These are phyloP conservation scores for Nixonia krombeini DNA, from an alignment of 1,140 invertebrate genomes.

Conservation along the genomic window DNA sequence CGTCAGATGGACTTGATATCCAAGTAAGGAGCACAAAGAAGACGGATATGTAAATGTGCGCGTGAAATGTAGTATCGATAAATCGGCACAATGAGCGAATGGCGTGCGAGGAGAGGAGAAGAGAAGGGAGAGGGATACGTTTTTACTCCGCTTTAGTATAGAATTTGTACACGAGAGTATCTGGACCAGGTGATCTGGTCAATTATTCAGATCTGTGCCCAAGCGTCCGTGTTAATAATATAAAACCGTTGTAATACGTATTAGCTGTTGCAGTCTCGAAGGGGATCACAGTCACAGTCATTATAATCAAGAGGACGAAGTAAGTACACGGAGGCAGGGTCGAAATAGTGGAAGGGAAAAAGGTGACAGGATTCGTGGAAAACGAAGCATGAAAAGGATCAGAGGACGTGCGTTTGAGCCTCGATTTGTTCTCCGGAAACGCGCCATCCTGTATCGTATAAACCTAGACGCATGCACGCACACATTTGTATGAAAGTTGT, in stretches of 20 bases:
- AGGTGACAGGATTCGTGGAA: conserved; percentile 44
- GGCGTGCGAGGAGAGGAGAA: no score
- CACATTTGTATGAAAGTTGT: not conserved
- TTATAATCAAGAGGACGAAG: conserved; percentile 17
- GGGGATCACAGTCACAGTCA: conserved; percentile 32
- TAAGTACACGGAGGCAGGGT: conserved; percentile 1
- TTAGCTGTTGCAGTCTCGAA: conserved; percentile 37
- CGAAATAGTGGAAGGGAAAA: conserved; percentile 23
- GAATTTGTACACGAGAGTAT: no score
- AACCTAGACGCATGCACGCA: conserved; percentile 3
- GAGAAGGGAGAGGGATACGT: no score
- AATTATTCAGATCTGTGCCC: conserved; percentile 61
- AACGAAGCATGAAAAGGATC: conserved; percentile 54
- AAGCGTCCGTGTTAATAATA: conserved; percentile 59
- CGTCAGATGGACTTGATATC: no score
- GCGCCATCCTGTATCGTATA: conserved; percentile 8
- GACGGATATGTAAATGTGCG: no score
- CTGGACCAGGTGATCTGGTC: conserved; percentile 46
- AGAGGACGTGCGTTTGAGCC: not conserved
- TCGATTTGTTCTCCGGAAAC: conserved; percentile 7
- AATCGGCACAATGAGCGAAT: no score
- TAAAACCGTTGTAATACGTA: conserved; percentile 67
- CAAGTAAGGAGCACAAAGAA: no score
- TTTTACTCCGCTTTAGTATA: no score
- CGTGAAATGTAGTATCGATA: no score